Conservation (phyloP, 1,140 invertebrate species). For the Elysia chlorotica region DNA sequence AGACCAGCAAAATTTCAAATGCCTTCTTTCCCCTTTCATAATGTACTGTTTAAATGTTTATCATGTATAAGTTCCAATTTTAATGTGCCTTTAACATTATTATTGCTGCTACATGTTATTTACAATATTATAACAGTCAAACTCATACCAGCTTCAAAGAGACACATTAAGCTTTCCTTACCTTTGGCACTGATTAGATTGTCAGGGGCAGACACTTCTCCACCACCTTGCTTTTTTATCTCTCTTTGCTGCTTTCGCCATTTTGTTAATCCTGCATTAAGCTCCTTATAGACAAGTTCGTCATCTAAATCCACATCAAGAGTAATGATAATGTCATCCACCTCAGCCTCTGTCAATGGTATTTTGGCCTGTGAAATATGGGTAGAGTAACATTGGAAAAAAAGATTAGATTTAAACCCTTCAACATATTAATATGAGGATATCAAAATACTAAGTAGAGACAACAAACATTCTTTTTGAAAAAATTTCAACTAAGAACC, state of each 20-base stretch:
- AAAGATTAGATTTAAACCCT: too few species aligned
- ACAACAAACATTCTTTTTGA: too few species aligned
- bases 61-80: too few species aligned
- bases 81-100: too few species aligned
- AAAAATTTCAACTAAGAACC: too few species aligned
- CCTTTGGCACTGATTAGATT: neutral
- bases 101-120: neutral
- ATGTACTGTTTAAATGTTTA: too few species aligned
- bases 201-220: neutral
- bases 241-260: conserved; percentile 47
- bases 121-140: neutral
- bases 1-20: too few species aligned
- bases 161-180: neutral
- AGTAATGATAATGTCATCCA: conserved; percentile 55
- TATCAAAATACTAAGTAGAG: too few species aligned
- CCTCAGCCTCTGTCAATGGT: conserved; percentile 43
- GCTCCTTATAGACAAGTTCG: conserved; percentile 51
- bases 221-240: conserved; percentile 30
- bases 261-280: conserved; percentile 45
- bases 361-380: conserved; percentile 37
- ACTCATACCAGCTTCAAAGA: too few species aligned
- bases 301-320: conserved; percentile 54
- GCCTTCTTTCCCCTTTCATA: too few species aligned
- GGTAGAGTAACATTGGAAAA: too few species aligned
- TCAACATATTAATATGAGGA: too few species aligned